Percentiles rank a stretch among this genome's conserved stretches.
Conservation (phyloP, 2,888 invertebrate genomes). For the Caenorhabditis sp. region DNA sequence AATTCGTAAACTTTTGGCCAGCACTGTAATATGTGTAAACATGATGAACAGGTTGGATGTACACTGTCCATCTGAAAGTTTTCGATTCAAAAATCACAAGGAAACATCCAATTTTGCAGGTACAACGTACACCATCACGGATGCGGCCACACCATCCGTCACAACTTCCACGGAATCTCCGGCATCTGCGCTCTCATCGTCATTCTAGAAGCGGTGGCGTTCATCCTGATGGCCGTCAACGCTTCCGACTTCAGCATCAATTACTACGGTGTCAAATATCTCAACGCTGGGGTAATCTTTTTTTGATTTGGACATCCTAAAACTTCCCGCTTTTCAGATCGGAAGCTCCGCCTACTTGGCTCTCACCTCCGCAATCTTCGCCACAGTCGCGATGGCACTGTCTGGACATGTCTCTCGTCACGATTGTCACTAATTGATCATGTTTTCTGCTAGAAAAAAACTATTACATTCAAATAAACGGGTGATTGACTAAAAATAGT, state of each 20-base stretch:
- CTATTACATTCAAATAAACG: background rate
- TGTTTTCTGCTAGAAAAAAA: background rate
- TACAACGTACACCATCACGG: constrained; percentile 53
- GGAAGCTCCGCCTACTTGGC: constrained; percentile 36
- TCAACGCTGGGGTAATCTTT: background rate
- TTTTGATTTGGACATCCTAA: background rate
- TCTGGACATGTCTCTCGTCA: constrained; percentile 39
- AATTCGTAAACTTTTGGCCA: no score
- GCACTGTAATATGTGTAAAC: no score
- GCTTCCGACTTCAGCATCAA: background rate
- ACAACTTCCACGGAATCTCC: constrained; percentile 25
- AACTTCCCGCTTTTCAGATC: constrained; percentile 6
- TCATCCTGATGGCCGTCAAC: constrained; percentile 45
- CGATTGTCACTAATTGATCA: constrained; percentile 14
- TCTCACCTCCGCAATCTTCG: constrained; percentile 30
- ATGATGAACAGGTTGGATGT: no score
- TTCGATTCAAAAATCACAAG: no score
- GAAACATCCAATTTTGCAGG: background rate
- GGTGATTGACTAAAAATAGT: background rate
- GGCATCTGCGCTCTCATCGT: constrained; percentile 12
- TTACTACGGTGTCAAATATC: background rate
- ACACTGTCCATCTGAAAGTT: no score
- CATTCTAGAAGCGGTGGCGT: constrained; percentile 30
- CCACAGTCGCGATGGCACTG: constrained; percentile 14
- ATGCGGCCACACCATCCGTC: constrained; percentile 46